A percentile compares a stretch with the other conserved stretches of the same genome.
Evolutionary conservation across 2,113 vertebrate genomes (phyloP).

Genomic region (Melospiza melodia): DNA sequence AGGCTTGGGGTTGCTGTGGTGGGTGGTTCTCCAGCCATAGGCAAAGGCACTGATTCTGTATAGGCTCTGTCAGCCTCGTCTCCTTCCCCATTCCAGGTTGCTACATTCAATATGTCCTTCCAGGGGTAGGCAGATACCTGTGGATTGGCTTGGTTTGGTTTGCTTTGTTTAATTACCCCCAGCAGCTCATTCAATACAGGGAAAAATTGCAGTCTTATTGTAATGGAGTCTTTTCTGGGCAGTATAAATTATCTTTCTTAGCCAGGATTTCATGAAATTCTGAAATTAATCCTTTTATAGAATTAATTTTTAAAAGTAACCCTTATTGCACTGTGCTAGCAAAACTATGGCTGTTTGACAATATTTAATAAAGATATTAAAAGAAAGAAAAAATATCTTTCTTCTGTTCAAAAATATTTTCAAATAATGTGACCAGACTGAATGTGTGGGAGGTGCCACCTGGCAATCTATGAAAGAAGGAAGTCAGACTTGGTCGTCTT

Average conservation of each 20-base stretch:
- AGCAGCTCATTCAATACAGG: not conserved
- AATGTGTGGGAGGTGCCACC: not conserved
- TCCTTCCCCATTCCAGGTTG: not conserved
- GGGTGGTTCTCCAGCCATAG: not conserved
- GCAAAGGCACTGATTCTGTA: not conserved
- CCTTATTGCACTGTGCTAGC: not conserved
- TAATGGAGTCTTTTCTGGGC: not conserved
- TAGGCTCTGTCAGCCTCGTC: rapidly evolving
- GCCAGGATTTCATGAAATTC: not conserved
- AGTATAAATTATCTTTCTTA: not conserved
- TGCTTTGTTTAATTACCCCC: not conserved
- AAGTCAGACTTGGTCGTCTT: not conserved
- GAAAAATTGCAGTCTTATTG: not conserved
- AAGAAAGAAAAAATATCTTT: not conserved
- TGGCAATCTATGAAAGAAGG: not conserved
- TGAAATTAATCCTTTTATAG: not conserved
- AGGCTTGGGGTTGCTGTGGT: not conserved
- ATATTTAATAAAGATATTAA: not conserved
- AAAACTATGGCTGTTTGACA: not conserved
- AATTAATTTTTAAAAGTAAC: not conserved
- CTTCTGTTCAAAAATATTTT: constrained; percentile 7
- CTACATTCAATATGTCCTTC: not conserved
- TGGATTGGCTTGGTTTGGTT: not conserved
- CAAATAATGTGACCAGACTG: not conserved
- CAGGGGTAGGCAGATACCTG: not conserved